These are phyloP conservation scores for Paramormyrops hopkinsi DNA, from an alignment of 2,797 vertebrate genomes.

Conservation along the genomic window DNA sequence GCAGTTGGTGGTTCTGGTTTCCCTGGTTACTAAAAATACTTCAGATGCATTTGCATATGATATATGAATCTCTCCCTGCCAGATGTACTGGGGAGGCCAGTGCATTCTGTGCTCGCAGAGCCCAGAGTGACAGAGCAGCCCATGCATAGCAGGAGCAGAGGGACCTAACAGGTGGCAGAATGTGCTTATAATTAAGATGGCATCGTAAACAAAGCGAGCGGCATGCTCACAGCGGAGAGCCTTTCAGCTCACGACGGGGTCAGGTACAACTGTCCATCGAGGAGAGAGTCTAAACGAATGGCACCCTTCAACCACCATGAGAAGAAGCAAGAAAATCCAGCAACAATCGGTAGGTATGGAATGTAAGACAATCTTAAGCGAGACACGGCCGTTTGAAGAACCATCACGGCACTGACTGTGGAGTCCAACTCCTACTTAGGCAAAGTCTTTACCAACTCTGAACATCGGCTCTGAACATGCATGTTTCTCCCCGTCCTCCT, in stretches of 20 bases:
- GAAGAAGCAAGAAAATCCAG: neutral
- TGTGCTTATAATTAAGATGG: conserved; percentile 11
- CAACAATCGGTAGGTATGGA: neutral
- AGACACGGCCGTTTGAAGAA: neutral
- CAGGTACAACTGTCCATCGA: neutral
- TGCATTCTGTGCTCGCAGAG: neutral
- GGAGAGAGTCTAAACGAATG: neutral
- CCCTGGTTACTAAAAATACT: neutral
- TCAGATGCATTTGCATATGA: neutral
- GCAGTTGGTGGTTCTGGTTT: conserved; percentile 5
- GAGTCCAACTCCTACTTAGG: neutral
- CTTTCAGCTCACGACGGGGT: neutral
- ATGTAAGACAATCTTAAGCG: neutral
- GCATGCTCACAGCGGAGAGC: neutral
- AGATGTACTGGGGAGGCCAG: neutral
- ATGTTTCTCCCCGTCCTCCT: neutral
- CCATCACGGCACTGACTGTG: neutral
- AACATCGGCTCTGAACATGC: neutral
- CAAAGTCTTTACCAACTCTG: neutral
- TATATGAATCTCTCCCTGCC: neutral
- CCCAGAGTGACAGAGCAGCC: neutral
- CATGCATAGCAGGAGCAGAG: neutral
- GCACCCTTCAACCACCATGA: neutral
- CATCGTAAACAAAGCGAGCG: neutral
- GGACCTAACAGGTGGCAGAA: conserved; percentile 12